A percentile compares a stretch with the other conserved stretches of the same genome.
Evolutionary conservation across 2,113 vertebrate species (phyloP).

Genomic region (Genyomyrus donnyi): DNA sequence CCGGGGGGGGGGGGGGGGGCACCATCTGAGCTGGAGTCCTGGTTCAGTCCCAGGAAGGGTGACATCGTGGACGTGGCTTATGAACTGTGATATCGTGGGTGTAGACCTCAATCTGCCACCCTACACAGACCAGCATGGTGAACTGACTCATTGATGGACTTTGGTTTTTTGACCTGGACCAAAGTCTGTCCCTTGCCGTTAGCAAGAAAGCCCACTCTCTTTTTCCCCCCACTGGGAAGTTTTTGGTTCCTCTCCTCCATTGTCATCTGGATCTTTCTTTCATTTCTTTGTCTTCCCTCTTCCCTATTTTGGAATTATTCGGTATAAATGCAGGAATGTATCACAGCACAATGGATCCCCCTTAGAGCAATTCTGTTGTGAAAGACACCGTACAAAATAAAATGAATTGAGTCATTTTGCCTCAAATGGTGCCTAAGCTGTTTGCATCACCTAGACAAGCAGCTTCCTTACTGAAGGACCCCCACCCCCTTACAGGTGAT

Average conservation of each 20-base stretch:
- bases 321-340: neutral
- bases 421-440: neutral
- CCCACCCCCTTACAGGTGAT: neutral
- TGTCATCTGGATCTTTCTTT: neutral
- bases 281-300: neutral
- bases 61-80: neutral
- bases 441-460: neutral
- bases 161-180: neutral
- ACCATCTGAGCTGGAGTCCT: neutral
- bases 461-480: neutral
- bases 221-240: neutral
- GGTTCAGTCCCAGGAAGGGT: neutral
- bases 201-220: neutral
- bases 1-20: neutral
- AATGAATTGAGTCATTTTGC: neutral
- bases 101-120: neutral
- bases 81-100: neutral
- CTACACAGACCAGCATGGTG: neutral
- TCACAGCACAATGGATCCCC: neutral
- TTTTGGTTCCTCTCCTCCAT: neutral
- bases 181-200: neutral
- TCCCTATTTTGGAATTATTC: neutral
- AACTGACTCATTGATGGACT: neutral
- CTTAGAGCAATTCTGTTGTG: neutral
- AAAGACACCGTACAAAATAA: neutral